Percentiles rank a stretch among this genome's conserved stretches.
Evolutionary conservation across 2,888 invertebrate species (phyloP).

Genomic region (Enoplolaimus lenunculus): DNA sequence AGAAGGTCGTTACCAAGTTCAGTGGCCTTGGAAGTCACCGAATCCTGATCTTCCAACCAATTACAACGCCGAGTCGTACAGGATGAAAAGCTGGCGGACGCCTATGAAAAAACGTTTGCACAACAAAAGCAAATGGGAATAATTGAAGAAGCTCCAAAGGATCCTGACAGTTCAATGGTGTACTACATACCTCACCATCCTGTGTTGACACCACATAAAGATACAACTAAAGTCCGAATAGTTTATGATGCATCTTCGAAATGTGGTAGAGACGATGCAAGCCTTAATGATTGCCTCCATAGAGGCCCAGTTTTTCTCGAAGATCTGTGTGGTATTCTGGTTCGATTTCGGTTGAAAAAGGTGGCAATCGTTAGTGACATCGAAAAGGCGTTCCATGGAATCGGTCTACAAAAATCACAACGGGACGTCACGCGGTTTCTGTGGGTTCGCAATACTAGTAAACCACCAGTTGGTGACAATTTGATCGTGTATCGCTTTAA

Average conservation of each 20-base stretch:
- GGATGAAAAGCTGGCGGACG: constrained; percentile 3
- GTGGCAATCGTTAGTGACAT: constrained; percentile 25
- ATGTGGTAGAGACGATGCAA: neutral
- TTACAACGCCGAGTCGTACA: constrained; percentile 4
- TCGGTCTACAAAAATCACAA: constrained; percentile 25
- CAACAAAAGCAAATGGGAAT: constrained; percentile 4
- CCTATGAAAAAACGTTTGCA: neutral
- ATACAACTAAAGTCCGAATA: constrained; percentile 7
- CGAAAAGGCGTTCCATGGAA: constrained; percentile 7
- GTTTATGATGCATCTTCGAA: constrained; percentile 7
- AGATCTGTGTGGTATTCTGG: constrained; percentile 22
- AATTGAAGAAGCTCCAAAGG: constrained; percentile 7
- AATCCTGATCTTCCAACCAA: constrained; percentile 10
- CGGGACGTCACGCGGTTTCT: constrained; percentile 25
- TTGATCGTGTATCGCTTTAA: constrained; percentile 25
- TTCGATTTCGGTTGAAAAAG: constrained; percentile 24
- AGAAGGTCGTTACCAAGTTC: constrained; percentile 6
- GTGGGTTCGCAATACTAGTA: constrained; percentile 21
- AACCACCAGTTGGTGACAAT: constrained; percentile 4
- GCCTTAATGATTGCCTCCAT: constrained; percentile 27
- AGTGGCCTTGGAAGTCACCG: neutral
- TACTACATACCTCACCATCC: constrained; percentile 7
- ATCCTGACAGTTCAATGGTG: constrained; percentile 8
- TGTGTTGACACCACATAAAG: neutral
- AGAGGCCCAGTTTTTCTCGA: constrained; percentile 24